Evolutionary conservation across 2,888 invertebrate species (phyloP), one percentile per base, ranked within the genome.

Genomic region (Xanthostigma xanthostigma): DNA sequence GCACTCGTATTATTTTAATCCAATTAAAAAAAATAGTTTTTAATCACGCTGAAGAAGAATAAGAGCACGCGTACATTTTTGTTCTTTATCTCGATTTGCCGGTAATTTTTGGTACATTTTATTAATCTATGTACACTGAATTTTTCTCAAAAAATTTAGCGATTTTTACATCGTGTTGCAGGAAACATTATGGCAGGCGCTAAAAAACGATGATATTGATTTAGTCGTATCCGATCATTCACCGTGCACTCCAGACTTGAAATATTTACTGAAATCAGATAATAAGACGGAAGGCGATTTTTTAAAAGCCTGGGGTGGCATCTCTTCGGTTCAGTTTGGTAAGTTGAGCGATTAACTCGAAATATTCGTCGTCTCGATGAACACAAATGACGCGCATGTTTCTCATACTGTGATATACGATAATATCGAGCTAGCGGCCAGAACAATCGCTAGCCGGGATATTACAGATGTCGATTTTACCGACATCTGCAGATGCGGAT

Each of bases 271-370:
- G 10, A 51, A 60, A 1, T 58, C 58, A 11, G 55, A 62, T 13
- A 51, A 64, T 3, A 60, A 60, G 45, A 65, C 59, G 14, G 68
- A 73, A 43, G 76, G 76, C 34, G 73, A 82, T 57, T 83, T 82
- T 58, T 59, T 82, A 50, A 73, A 74, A 54, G 82, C 84, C 34
- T 83, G 82, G 81, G 82, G 82, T 35, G 84, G 84, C 43, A 79
- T 85, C 51, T 78, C 82, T 1, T 81, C 83, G 0, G 65, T 84
- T 27, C 84, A 84, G 61, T 79, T 83, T 60, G 80, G 81, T 76
- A 64, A 51, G 58, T 56, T 6, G 6, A 27, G 3, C 3, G 27
- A 27, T 27, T 27, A 17, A 17, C 17, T 17, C 4, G 6, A 27
- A 17, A 17, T 17, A 17, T 17, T 3, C 17, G 4, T 17, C 4